Percentiles rank a stretch among this genome's conserved stretches.
Evolutionary conservation across 2,797 vertebrate genomes (phyloP).

Genomic region (Phaenicophaeus curvirostris): DNA sequence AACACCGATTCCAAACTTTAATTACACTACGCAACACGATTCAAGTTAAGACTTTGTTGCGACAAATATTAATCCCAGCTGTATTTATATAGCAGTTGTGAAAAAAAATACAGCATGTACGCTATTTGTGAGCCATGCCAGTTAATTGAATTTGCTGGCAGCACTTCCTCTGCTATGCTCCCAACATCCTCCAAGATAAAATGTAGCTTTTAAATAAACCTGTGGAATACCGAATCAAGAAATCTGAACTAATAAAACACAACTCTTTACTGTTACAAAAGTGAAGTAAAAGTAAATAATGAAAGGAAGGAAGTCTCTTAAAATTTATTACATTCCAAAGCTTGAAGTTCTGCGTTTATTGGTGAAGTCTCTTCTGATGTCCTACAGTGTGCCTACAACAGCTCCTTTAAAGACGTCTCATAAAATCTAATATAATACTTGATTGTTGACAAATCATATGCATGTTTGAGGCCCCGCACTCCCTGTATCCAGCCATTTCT

Average conservation of each 20-base stretch:
- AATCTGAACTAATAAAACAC: conserved; percentile 87
- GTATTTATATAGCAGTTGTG: conserved; percentile 81
- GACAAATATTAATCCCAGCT: conserved; percentile 81
- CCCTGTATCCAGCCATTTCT: conserved; percentile 63
- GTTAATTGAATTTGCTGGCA: conserved; percentile 83
- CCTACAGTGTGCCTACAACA: conserved; percentile 84
- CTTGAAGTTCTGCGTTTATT: conserved; percentile 83
- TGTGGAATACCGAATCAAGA: conserved; percentile 81
- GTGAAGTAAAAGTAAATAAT: conserved; percentile 87
- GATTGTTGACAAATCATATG: conserved; percentile 85
- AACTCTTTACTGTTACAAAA: conserved; percentile 81
- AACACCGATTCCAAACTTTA: conserved; percentile 67
- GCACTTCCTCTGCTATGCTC: conserved; percentile 77
- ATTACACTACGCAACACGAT: conserved; percentile 66
- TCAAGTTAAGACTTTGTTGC: conserved; percentile 74
- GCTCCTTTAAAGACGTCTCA: conserved; percentile 88
- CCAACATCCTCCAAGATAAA: conserved; percentile 81
- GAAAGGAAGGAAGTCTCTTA: conserved; percentile 89
- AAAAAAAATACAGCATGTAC: conserved; percentile 72
- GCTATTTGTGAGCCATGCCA: conserved; percentile 76
- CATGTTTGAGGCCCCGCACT: conserved; percentile 55
- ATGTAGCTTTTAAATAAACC: conserved; percentile 81
- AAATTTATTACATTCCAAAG: conserved; percentile 93
- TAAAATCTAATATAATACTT: conserved; percentile 88
- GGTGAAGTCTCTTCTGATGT: conserved; percentile 89